These are phyloP conservation scores for Nomia melanderi DNA, from an alignment of 1,140 invertebrate genomes.

Conservation along the genomic window DNA sequence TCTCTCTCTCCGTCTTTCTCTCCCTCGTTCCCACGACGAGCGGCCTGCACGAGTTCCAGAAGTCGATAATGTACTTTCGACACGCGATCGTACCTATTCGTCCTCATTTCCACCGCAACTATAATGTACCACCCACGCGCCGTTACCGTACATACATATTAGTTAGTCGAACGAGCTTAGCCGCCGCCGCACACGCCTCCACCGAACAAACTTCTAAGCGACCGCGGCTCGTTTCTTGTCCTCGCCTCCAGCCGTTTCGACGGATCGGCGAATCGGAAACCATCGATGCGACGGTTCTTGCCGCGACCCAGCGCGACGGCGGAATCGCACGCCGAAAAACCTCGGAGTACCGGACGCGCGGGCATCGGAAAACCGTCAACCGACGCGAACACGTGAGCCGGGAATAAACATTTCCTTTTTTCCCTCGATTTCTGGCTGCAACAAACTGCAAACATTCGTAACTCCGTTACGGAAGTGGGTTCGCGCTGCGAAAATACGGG, in stretches of 20 bases:
- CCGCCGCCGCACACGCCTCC: slow-evolving; percentile 5
- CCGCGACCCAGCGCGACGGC: too few relatives aligned
- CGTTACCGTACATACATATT: slow-evolving; percentile 50
- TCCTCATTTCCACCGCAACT: slow-evolving; percentile 39
- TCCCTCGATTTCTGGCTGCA: neutral
- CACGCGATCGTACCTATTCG: slow-evolving; percentile 51
- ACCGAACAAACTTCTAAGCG: slow-evolving; percentile 8
- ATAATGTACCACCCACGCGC: slow-evolving; percentile 38
- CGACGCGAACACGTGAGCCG: neutral
- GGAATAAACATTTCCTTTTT: neutral
- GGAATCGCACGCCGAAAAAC: neutral
- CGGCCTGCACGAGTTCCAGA: slow-evolving; percentile 13
- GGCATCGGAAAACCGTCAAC: neutral
- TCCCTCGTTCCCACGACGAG: neutral
- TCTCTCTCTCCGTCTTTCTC: neutral
- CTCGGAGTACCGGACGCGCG: neutral
- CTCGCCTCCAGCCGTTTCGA: neutral
- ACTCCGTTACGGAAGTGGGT: neutral
- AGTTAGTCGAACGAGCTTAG: slow-evolving; percentile 47
- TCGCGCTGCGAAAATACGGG: neutral
- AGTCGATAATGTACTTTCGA: slow-evolving; percentile 47
- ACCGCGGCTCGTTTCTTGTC: neutral
- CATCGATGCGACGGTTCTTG: neutral
- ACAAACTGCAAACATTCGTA: neutral
- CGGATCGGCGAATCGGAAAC: neutral